Evolutionary conservation across 2,797 vertebrate species (phyloP).

Genomic region (Sebastes trivittatus): DNA sequence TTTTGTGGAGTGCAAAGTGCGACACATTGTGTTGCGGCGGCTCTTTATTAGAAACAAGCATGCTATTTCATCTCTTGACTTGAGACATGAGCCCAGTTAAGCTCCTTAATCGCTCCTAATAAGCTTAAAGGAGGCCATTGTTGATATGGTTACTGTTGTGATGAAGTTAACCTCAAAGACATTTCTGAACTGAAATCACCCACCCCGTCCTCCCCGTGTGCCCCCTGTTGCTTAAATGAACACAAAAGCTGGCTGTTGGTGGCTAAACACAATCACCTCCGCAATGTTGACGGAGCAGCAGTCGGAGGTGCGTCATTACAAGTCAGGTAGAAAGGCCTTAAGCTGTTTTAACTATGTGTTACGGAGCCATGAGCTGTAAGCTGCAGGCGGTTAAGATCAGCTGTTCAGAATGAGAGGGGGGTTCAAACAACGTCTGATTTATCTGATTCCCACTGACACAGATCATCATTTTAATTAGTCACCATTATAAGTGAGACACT

Average conservation of each 20-base stretch:
- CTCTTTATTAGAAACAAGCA: conserved; percentile 29
- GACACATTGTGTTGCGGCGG: neutral
- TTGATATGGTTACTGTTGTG: conserved; percentile 69
- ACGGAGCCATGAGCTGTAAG: conserved; percentile 40
- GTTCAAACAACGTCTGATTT: conserved; percentile 23
- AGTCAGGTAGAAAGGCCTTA: conserved; percentile 55
- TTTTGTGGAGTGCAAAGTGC: neutral
- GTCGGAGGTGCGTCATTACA: conserved; percentile 64
- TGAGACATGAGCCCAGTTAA: conserved; percentile 57
- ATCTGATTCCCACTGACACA: neutral
- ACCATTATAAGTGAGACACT: neutral
- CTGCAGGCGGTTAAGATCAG: conserved; percentile 29
- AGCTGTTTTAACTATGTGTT: conserved; percentile 64
- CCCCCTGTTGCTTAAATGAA: conserved; percentile 20
- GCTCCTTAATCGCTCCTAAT: conserved; percentile 74
- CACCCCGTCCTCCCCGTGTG: neutral
- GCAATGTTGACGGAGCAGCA: conserved; percentile 68
- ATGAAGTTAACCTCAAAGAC: conserved; percentile 56
- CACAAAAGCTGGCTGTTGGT: conserved; percentile 65
- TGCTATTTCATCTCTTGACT: conserved; percentile 60
- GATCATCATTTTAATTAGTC: neutral
- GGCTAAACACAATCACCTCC: conserved; percentile 66
- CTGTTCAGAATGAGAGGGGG: neutral
- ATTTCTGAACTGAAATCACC: conserved; percentile 20
- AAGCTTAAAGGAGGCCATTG: conserved; percentile 74